Conservation (phyloP, 2,797 vertebrate species). For the Neopelma chrysocephalum region DNA sequence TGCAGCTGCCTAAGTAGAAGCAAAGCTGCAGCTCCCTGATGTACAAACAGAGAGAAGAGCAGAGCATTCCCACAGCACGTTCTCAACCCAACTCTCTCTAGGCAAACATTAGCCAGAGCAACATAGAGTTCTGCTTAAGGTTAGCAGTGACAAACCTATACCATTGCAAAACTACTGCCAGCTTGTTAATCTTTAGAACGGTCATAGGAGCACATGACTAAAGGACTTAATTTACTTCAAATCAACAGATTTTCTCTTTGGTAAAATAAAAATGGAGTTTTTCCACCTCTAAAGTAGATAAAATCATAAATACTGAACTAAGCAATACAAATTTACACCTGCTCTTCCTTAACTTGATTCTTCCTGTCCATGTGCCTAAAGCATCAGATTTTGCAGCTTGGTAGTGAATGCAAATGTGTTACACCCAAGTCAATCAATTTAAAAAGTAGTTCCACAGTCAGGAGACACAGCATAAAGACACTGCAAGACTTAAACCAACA, state of each 20-base stretch:
- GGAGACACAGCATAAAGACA: background rate
- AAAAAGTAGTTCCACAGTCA: background rate
- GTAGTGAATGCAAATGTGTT: background rate
- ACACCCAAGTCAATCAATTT: background rate
- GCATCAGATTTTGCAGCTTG: background rate
- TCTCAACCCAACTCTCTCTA: background rate
- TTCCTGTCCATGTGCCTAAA: fast-evolving
- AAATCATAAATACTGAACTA: background rate
- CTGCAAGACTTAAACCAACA: background rate
- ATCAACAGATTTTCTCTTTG: background rate
- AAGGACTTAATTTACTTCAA: background rate
- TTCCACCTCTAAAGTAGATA: fast-evolving
- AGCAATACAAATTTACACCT: background rate
- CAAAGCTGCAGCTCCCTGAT: background rate
- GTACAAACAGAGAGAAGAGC: background rate
- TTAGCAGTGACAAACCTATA: background rate
- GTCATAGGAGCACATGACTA: background rate
- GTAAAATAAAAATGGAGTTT: background rate
- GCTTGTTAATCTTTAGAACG: slow-evolving; percentile 10
- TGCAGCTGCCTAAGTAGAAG: background rate
- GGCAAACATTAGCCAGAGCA: slow-evolving; percentile 29
- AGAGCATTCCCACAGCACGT: background rate
- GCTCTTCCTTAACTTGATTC: background rate
- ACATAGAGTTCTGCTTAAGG: background rate
- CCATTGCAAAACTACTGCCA: background rate